Evolutionary conservation across 2,888 invertebrate species (phyloP).

Genomic region (Euclidia mi): DNA sequence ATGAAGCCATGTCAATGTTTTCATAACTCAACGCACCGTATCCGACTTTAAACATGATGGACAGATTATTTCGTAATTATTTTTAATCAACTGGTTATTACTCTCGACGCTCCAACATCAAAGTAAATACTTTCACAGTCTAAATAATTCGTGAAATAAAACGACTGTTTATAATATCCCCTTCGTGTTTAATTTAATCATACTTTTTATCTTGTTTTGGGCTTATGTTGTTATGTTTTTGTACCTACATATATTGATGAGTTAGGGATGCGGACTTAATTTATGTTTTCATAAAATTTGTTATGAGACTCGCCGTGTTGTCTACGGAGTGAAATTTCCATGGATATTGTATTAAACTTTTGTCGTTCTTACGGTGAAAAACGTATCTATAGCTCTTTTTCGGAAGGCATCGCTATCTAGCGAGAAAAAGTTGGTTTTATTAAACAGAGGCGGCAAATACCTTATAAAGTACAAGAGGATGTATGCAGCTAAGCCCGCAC

Average conservation of each 20-base stretch:
- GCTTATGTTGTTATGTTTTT: constrained; percentile 13
- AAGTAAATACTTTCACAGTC: background rate
- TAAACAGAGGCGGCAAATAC: too few species aligned
- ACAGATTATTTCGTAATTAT: background rate
- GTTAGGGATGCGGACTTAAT: constrained; percentile 12
- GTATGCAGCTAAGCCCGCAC: too few species aligned
- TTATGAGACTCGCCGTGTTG: constrained; percentile 10
- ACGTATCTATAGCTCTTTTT: too few species aligned
- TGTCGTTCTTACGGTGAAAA: too few species aligned
- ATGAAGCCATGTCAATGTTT: too few species aligned
- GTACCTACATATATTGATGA: constrained; percentile 34
- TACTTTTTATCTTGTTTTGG: constrained; percentile 32
- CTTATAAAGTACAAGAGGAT: too few species aligned
- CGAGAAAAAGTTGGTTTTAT: too few species aligned
- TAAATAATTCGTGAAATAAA: background rate
- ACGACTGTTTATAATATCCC: background rate
- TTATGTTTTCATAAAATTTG: constrained; percentile 31
- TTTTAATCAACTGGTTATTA: background rate
- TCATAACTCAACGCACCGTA: too few species aligned
- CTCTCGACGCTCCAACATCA: background rate
- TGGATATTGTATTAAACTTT: background rate
- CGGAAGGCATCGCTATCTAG: too few species aligned
- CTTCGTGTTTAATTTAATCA: constrained; percentile 42
- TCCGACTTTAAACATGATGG: background rate
- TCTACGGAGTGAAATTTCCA: background rate